Evolutionary conservation across 2,888 invertebrate species (phyloP), one percentile per base, ranked within the genome.

Genomic region (Fragum fragum): DNA sequence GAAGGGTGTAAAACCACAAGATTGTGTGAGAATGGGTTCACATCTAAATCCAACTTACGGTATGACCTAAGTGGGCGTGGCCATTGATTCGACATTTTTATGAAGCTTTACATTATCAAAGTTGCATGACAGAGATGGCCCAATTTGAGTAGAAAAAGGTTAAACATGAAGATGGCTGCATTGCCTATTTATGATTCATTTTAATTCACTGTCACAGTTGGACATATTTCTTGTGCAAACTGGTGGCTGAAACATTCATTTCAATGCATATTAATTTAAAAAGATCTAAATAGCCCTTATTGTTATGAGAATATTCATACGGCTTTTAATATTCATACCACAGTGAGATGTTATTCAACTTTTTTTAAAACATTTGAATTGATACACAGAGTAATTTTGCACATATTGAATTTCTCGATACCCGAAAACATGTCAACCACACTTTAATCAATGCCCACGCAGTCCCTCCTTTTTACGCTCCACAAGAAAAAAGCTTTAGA

Each of bases 271-370:
- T 57, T 26, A 57, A 57, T 57, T 23, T 57, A 2, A 23, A 57
- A 57, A 26, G 57, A 23, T 57, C 57, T 57, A 57, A 57, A 57
- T 26, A 23, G 5, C n/a, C 11, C 7, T 6, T 57, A 26, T 57
- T 57, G 57, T 57, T 57, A 23, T 23, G 57, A 57, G n/a, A 57
- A 23, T 23, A 14, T 23, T 57, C 26, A 57, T 23, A 47, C 47
- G 5, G 47, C 47, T 47, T 18, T 47, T 47, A 14, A 47, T 47
- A 47, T 47, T 47, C 47, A 47, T 18, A 47, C 3, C 47, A 47
- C 14, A 16, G 47, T 47, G 47, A 3, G 47, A 47, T 47, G 47
- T 47, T 47, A 47, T 47, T 18, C 47, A 47, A 47, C n/a, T 16
- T 47, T n/a, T 47, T 47, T 47, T 9, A 9, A 47, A 47, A 3